A percentile compares a stretch with the other conserved stretches of the same genome.
Evolutionary conservation across 2,888 invertebrate genomes (phyloP).

Genomic region (Heterodera filipjevi): DNA sequence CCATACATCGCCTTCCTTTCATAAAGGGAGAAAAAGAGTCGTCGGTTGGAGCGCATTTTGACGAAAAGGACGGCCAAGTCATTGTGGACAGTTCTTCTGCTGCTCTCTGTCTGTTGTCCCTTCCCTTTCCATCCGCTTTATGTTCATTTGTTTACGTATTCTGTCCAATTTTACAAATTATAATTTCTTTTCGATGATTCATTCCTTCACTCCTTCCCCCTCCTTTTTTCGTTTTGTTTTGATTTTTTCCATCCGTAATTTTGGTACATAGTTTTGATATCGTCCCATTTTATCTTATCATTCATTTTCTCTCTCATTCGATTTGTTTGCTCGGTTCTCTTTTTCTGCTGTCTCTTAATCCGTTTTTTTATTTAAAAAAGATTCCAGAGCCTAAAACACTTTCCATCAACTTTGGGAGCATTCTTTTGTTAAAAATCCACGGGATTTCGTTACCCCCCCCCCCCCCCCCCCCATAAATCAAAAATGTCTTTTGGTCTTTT

Average conservation of each 20-base stretch:
- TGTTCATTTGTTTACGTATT: not conserved
- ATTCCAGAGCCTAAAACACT: not conserved
- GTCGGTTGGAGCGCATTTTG: not conserved
- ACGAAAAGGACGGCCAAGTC: not conserved
- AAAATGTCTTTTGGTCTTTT: not conserved
- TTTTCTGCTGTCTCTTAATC: not conserved
- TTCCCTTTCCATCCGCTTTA: too few relatives aligned
- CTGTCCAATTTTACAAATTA: not conserved
- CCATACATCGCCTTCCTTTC: not conserved
- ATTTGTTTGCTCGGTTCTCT: not conserved
- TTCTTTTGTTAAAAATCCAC: too few relatives aligned
- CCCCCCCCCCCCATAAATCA: too few relatives aligned
- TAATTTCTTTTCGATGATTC: constrained; percentile 9
- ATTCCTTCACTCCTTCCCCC: not conserved
- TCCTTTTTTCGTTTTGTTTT: not conserved
- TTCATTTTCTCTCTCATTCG: not conserved
- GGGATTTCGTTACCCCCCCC: too few relatives aligned
- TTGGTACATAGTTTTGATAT: not conserved
- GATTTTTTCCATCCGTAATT: not conserved
- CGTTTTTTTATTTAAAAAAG: not conserved
- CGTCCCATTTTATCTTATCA: not conserved
- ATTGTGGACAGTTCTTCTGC: not conserved
- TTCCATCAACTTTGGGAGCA: too few relatives aligned
- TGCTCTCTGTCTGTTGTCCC: not conserved
- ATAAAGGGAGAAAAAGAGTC: not conserved